Evolutionary conservation across 1,140 invertebrate genomes (phyloP).

Genomic region (Drosophila subobscura): DNA sequence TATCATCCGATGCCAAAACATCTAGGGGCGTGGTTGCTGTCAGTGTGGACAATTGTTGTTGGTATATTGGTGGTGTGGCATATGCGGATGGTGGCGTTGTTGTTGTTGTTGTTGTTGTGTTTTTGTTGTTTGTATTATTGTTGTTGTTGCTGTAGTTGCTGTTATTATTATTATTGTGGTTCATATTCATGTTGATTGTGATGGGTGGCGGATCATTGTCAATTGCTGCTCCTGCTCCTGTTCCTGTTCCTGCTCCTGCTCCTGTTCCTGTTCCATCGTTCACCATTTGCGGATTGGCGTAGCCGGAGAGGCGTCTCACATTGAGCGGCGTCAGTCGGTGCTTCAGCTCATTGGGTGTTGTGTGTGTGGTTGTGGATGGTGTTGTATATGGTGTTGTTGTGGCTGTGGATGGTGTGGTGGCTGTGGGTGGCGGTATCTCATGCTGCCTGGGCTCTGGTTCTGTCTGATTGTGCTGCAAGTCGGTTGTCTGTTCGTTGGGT

Average conservation of each 20-base stretch:
- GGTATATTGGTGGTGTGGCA: constrained; percentile 69
- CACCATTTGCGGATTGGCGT: constrained; percentile 54
- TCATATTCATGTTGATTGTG: constrained; percentile 42
- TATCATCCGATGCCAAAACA: constrained; percentile 70
- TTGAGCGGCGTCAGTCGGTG: constrained; percentile 64
- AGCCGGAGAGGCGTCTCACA: constrained; percentile 63
- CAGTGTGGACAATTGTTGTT: constrained; percentile 74
- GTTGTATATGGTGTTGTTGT: constrained; percentile 38
- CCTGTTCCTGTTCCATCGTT: constrained; percentile 4
- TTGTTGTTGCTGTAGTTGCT: constrained; percentile 43
- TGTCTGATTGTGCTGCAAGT: constrained; percentile 49
- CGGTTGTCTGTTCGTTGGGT: constrained; percentile 57
- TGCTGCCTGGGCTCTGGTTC: constrained; percentile 25
- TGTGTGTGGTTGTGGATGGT: constrained; percentile 26
- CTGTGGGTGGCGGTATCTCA: constrained; percentile 14
- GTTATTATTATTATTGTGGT: constrained; percentile 47
- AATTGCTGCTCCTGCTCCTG: constrained; percentile 27
- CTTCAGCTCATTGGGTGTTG: constrained; percentile 69
- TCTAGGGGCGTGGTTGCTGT: constrained; percentile 76
- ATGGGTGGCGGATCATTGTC: constrained; percentile 58
- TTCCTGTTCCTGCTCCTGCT: background rate
- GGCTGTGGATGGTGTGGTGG: constrained; percentile 25
- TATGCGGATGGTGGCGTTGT: constrained; percentile 68
- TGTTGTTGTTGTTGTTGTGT: constrained; percentile 69
- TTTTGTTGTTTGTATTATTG: constrained; percentile 38